Percentiles rank a stretch among this genome's conserved stretches.
Conservation (phyloP, 2,888 invertebrate species). For the Erynnis tages region DNA sequence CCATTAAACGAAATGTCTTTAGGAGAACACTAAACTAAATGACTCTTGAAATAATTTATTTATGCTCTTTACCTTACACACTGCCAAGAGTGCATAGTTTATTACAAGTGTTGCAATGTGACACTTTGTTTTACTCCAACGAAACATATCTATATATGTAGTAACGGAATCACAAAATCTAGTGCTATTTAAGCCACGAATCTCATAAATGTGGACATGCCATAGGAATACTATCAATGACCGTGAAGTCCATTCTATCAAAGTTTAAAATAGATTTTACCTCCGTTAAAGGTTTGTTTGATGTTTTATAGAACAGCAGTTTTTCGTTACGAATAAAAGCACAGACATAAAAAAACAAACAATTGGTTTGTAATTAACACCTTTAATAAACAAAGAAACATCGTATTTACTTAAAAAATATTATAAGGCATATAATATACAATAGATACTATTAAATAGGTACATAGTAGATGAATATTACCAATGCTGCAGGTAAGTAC, state of each 20-base stretch:
- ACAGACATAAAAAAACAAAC: background rate
- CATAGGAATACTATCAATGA: slow-evolving; percentile 8
- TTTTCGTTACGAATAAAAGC: background rate
- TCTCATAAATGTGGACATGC: background rate
- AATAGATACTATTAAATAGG: too few species aligned
- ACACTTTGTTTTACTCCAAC: too few species aligned
- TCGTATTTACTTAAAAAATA: too few species aligned
- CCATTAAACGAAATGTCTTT: slow-evolving; percentile 19
- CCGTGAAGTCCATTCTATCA: slow-evolving; percentile 15
- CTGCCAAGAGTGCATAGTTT: too few species aligned
- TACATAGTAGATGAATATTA: too few species aligned
- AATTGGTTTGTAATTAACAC: background rate
- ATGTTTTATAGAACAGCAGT: slow-evolving; percentile 6
- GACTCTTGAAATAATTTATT: slow-evolving; percentile 7
- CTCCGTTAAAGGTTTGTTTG: slow-evolving; percentile 29
- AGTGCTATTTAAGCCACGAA: background rate
- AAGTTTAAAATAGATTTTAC: slow-evolving; percentile 28
- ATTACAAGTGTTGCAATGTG: too few species aligned
- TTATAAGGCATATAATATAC: too few species aligned
- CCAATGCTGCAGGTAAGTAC: background rate
- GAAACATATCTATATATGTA: too few species aligned
- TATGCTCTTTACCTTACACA: background rate
- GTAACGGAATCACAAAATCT: background rate
- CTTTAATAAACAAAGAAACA: too few species aligned
- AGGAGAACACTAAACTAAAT: slow-evolving; percentile 17